These are phyloP conservation scores for Diplodus sargus DNA, from an alignment of 2,797 vertebrate species.

Conservation along the genomic window DNA sequence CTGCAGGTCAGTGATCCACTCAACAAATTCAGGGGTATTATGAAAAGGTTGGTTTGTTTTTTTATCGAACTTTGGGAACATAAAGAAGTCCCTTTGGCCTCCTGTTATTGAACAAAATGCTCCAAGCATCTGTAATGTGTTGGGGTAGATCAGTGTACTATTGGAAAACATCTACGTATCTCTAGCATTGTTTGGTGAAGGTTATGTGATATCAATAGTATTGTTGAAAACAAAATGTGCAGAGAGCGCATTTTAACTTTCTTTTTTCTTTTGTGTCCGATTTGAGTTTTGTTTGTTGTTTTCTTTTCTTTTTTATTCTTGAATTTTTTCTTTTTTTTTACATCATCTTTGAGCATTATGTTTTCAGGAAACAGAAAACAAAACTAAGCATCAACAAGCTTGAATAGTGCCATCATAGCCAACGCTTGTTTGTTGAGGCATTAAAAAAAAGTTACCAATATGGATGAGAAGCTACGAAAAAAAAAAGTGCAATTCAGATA, in stretches of 20 bases:
- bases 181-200: conserved; percentile 87
- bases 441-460: conserved; percentile 82
- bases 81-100: conserved; percentile 87
- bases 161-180: conserved; percentile 78
- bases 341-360: conserved; percentile 86
- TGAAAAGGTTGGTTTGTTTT: conserved; percentile 58
- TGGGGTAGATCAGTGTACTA: conserved; percentile 77
- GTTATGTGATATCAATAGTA: conserved; percentile 89
- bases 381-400: conserved; percentile 87
- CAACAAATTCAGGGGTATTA: conserved; percentile 92
- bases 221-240: conserved; percentile 89
- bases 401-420: conserved; percentile 74
- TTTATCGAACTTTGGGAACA: conserved; percentile 86
- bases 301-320: conserved; percentile 78
- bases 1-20: conserved; percentile 94
- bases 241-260: conserved; percentile 80
- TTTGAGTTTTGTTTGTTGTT: conserved; percentile 62
- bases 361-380: conserved; percentile 99
- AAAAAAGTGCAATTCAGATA: conserved; percentile 87
- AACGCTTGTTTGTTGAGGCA: conserved; percentile 88
- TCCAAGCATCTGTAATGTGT: conserved; percentile 78
- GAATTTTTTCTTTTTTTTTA: conserved; percentile 71
- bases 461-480: conserved; percentile 79
- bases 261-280: conserved; percentile 73
- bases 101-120: conserved; percentile 82